These are phyloP conservation scores for Alloplasta piceator DNA, from an alignment of 2,888 invertebrate genomes.

Conservation along the genomic window DNA sequence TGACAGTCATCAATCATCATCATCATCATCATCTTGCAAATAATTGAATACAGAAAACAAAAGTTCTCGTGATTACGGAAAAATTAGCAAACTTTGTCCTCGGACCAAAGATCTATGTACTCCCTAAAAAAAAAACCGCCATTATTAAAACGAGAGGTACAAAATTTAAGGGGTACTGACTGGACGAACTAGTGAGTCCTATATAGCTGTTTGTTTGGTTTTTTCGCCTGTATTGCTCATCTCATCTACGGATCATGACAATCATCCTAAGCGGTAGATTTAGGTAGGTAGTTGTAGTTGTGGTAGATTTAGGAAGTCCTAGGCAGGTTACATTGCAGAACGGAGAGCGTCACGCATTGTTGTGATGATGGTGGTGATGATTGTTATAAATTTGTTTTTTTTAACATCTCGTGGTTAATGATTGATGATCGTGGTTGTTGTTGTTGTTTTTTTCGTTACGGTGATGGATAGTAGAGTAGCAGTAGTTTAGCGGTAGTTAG, in stretches of 20 bases:
- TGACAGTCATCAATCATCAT: conserved; percentile 39
- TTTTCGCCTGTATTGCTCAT: conserved; percentile 81
- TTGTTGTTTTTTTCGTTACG: conserved; percentile 68
- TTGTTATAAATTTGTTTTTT: conserved; percentile 30
- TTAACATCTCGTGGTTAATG: conserved; percentile 47
- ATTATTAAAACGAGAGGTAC: conserved; percentile 74
- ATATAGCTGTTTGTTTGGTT: conserved; percentile 81
- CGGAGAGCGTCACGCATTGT: conserved; percentile 62
- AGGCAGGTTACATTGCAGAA: conserved; percentile 80
- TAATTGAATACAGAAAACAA: not conserved
- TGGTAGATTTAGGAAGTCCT: conserved; percentile 78
- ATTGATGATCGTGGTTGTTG: conserved; percentile 34
- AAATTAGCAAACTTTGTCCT: conserved; percentile 18
- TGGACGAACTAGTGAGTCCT: conserved; percentile 82
- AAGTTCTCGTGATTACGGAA: not conserved
- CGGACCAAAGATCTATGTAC: conserved; percentile 80
- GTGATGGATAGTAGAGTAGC: conserved; percentile 72
- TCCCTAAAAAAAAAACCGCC: conserved; percentile 80
- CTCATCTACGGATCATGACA: conserved; percentile 82
- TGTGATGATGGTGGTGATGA: conserved; percentile 59
- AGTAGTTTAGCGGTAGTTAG: conserved; percentile 67
- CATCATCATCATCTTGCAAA: conserved; percentile 39
- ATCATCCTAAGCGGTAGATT: conserved; percentile 82
- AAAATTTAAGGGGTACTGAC: conserved; percentile 79
- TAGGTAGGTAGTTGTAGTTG: conserved; percentile 74